These are phyloP conservation scores for Tonatia bakeri DNA, from an alignment of 2,113 vertebrate genomes.

Conservation along the genomic window DNA sequence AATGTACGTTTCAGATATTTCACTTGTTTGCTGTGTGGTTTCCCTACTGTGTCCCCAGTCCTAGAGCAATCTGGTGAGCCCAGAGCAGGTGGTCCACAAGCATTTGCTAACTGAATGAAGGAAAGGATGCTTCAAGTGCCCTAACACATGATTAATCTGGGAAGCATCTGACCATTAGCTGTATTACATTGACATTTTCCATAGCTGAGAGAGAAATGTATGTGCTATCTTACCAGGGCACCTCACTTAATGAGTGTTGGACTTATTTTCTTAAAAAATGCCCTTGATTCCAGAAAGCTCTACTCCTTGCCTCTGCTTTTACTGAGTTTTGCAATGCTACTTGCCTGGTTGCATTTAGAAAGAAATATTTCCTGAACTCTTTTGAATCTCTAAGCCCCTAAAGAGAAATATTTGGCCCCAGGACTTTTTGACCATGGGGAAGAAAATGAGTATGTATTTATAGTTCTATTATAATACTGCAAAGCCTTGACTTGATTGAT, in stretches of 20 bases:
- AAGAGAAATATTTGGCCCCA: constrained; percentile 3
- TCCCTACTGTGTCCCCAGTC: background rate
- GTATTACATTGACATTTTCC: background rate
- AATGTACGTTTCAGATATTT: background rate
- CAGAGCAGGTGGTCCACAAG: background rate
- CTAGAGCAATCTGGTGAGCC: background rate
- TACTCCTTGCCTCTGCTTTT: background rate
- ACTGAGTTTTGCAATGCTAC: background rate
- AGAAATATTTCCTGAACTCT: background rate
- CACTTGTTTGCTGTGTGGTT: background rate
- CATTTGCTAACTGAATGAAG: background rate
- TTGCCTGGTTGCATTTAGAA: background rate
- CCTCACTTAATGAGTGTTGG: background rate
- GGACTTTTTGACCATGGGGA: background rate
- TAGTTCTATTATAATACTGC: background rate
- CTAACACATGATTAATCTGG: background rate
- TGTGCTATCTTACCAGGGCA: background rate
- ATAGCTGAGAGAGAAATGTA: background rate
- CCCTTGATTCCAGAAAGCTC: background rate
- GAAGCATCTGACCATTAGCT: background rate
- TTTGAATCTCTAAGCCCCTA: background rate
- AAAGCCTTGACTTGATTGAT: background rate
- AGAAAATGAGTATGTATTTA: background rate
- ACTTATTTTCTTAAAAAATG: background rate
- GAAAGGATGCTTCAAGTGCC: background rate